A percentile compares a stretch with the other conserved stretches of the same genome.
Conservation (phyloP, 2,113 vertebrate species). For the rabbit (Oryctolagus cuniculus) region mOryCun1.1 NC_091444.1:62992001-62992500, state of each 20-base stretch:
- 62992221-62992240: neutral
- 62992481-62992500: neutral
- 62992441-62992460: neutral
- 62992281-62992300: neutral
- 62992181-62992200: neutral
- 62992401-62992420: neutral
- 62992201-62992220: neutral
- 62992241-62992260: neutral
- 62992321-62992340: neutral
- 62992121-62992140: neutral
- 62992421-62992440: neutral
- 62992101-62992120: neutral
- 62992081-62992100: neutral
- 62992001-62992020: no score
- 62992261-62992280: no score
- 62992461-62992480: neutral
- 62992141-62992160: neutral
- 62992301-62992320: neutral
- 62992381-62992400: neutral
- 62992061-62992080: neutral
- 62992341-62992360: neutral
- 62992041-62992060: neutral
- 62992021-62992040: no score
- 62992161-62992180: neutral
- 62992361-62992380: neutral